Percentiles rank a stretch among this genome's conserved stretches.
phyloP scores from a whole-genome alignment of 2,113 vertebrate genomes.

The Scomber japonicus region DNA sequence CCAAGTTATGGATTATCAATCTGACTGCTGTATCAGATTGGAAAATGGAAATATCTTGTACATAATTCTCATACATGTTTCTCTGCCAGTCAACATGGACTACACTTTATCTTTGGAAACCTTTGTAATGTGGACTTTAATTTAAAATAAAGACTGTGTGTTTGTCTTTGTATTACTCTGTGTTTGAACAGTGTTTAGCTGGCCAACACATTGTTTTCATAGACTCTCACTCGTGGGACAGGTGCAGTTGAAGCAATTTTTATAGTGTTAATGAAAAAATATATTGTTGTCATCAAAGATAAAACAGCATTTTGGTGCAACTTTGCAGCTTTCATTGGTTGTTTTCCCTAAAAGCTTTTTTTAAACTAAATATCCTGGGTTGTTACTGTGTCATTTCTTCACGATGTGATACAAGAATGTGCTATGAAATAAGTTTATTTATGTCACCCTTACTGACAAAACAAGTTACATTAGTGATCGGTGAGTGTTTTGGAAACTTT shows the following conservation, averaged over 20 bases:
- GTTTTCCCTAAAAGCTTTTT: not conserved
- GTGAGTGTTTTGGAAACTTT: constrained; percentile 15
- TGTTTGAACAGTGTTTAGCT: not conserved
- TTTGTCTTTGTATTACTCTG: not conserved
- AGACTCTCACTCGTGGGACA: not conserved
- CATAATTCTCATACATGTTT: no score
- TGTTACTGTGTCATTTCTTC: not conserved
- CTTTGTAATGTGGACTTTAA: no score
- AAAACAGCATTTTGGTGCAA: no score
- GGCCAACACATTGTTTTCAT: no score
- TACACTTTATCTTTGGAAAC: no score
- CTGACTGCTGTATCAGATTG: no score
- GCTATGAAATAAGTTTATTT: constrained; percentile 6
- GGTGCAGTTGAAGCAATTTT: not conserved
- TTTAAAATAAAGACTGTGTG: not conserved
- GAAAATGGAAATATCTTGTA: no score
- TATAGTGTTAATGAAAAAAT: no score
- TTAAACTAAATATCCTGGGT: not conserved
- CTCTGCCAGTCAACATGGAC: no score
- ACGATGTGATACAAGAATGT: constrained; percentile 9
- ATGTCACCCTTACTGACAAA: constrained; percentile 19
- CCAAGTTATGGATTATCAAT: no score
- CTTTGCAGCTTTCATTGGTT: not conserved
- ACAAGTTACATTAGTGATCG: not conserved
- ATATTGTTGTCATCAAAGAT: no score